Evolutionary conservation across 1,140 invertebrate species (phyloP).

Genomic region (Rhagoletis pomonella): DNA sequence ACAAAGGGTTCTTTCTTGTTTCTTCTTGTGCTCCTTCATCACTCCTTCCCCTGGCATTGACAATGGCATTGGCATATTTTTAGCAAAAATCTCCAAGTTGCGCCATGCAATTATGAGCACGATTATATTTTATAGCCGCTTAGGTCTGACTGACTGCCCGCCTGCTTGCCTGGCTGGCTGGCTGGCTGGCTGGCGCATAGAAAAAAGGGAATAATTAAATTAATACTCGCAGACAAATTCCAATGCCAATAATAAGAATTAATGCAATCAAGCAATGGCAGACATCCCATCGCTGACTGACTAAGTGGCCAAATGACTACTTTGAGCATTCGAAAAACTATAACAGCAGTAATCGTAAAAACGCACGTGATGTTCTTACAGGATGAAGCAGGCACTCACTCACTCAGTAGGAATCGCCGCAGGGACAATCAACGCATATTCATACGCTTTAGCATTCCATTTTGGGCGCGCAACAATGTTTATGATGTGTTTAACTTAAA

Average conservation of each 20-base stretch:
- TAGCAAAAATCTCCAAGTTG: slow-evolving; percentile 33
- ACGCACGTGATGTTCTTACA: slow-evolving; percentile 1
- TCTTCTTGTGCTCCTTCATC: neutral
- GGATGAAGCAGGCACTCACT: neutral
- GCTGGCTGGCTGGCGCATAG: neutral
- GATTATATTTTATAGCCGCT: slow-evolving; percentile 22
- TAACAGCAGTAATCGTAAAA: neutral
- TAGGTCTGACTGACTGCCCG: neutral
- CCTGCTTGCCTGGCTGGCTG: neutral
- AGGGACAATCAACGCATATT: slow-evolving; percentile 24
- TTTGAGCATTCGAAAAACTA: slow-evolving; percentile 9
- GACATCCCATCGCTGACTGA: slow-evolving; percentile 14
- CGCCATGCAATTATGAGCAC: slow-evolving; percentile 41
- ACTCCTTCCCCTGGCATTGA: neutral
- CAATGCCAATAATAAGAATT: slow-evolving; percentile 47
- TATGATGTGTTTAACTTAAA: slow-evolving; percentile 22
- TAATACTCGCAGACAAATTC: slow-evolving; percentile 48
- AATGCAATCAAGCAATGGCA: slow-evolving; percentile 33
- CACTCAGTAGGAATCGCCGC: neutral
- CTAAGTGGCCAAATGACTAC: slow-evolving; percentile 22
- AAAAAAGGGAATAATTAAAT: slow-evolving; percentile 50
- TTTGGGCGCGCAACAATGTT: slow-evolving; percentile 17
- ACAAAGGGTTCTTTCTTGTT: neutral
- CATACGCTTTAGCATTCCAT: slow-evolving; percentile 21
- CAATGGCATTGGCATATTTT: slow-evolving; percentile 50